Conservation (phyloP, 2,113 vertebrate species). For the Hypomesus transpacificus region DNA sequence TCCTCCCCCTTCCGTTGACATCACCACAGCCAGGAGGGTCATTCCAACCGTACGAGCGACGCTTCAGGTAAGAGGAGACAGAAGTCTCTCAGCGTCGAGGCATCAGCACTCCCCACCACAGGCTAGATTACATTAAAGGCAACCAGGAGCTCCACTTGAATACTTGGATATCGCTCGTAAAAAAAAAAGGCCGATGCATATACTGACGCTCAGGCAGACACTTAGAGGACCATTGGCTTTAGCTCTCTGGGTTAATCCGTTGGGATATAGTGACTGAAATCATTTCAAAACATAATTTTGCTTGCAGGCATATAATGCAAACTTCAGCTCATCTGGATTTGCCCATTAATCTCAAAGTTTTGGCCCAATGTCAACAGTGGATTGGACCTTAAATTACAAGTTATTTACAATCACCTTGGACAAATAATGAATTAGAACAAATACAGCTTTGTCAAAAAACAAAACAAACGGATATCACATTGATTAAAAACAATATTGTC, state of each 20-base stretch:
- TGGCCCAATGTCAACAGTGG: conserved; percentile 32
- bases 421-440: conserved; percentile 62
- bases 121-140: too few species aligned
- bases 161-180: not conserved
- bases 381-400: conserved; percentile 72
- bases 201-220: not conserved
- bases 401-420: conserved; percentile 81
- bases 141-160: not conserved
- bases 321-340: conserved; percentile 24
- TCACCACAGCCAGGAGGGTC: too few species aligned
- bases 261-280: conserved; percentile 8
- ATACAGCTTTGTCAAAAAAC: conserved; percentile 39
- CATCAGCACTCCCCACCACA: too few species aligned
- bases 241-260: not conserved
- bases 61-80: too few species aligned
- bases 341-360: conserved; percentile 15
- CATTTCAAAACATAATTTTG: conserved; percentile 28
- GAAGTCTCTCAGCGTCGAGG: too few species aligned
- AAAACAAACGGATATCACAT: conserved; percentile 38
- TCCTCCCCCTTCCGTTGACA: too few species aligned
- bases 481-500: conserved; percentile 60
- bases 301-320: conserved; percentile 21
- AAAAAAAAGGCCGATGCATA: not conserved
- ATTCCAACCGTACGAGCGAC: too few species aligned
- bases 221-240: not conserved